phyloP scores from a whole-genome alignment of 2,113 vertebrate genomes.

The Manacus vitellinus region DNA sequence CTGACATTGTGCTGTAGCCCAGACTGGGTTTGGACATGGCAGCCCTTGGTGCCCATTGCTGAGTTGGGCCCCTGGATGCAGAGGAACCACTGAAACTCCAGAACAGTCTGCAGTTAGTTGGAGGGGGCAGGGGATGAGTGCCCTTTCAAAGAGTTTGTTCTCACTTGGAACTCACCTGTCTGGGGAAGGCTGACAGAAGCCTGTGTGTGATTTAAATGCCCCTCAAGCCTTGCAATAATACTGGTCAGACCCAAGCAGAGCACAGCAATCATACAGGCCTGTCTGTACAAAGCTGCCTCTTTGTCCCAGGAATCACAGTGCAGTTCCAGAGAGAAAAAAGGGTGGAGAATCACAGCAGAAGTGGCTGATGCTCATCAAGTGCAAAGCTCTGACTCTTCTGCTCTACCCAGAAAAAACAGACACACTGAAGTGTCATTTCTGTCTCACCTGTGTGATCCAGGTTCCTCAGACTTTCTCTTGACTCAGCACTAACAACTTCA shows the following conservation, averaged over 20 bases:
- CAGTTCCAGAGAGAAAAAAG: not conserved
- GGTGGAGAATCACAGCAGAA: not conserved
- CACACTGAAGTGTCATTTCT: not conserved
- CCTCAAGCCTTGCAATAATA: not conserved
- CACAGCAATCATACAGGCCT: accelerated
- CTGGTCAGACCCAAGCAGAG: not conserved
- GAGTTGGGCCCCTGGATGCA: not conserved
- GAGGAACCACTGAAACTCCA: not conserved
- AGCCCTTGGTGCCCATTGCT: not conserved
- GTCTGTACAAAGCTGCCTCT: not conserved
- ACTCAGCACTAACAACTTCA: not conserved
- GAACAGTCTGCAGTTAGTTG: not conserved
- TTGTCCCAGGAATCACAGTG: not conserved
- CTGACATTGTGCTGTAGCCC: not conserved
- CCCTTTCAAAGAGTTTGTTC: not conserved
- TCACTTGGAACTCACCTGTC: not conserved
- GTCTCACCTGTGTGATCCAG: not conserved
- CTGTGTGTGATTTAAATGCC: not conserved
- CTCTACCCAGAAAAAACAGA: not conserved
- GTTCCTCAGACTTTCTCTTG: not conserved
- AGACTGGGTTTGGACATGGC: not conserved
- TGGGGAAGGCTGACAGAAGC: not conserved
- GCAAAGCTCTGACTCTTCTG: not conserved
- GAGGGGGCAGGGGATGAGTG: not conserved
- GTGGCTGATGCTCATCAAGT: not conserved